Evolutionary conservation across 2,113 vertebrate species (phyloP), one percentile per base, ranked within the genome.

Genomic region (Tachycineta bicolor): DNA sequence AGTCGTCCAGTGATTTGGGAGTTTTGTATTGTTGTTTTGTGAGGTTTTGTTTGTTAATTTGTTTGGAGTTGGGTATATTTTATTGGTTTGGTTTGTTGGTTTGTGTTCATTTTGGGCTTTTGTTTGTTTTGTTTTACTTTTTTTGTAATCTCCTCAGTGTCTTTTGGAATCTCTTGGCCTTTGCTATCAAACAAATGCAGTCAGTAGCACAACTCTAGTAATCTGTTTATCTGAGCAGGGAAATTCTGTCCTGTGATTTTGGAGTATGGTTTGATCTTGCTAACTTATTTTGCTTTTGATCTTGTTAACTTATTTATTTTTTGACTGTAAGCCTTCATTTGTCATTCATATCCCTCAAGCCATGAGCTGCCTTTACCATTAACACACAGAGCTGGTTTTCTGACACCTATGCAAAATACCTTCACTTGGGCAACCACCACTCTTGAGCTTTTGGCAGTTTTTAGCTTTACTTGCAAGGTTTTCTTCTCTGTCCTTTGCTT

Each of bases 81-180:
- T 39, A 41, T 68, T 52, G 5, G 1, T 34, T 49, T 80, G 8
- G 28, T 69, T 53, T 22, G 5, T 33, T 80, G 8, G 28, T 69
- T 53, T 22, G 5, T 33, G 3, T 33, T 28, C 3, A 0, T 23
- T 63, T 67, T 25, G 21, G 11, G 2, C 3, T 52, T n/a, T 50
- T 34, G 11, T 34, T 60, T 41, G 12, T 5, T 34, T 49, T 21
- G 1, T 11, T 55, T 46, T 52, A 1, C 17, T 43, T 9, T 5
- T 23, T 69, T 64, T 58, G 37, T 1, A 22, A 63, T 59, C 12
- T 46, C 3, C 18, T 52, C 7, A 15, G 2, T 62, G 34, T 79
- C 33, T 82, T 87, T 78, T 62, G 24, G 12, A 85, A 44, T 83
- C 31, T 83, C 6, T 64, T 76, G 24, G 41, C 65, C 44, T 52